phyloP scores from a whole-genome alignment of 2,113 vertebrate species.

The Hippotragus niger region DNA sequence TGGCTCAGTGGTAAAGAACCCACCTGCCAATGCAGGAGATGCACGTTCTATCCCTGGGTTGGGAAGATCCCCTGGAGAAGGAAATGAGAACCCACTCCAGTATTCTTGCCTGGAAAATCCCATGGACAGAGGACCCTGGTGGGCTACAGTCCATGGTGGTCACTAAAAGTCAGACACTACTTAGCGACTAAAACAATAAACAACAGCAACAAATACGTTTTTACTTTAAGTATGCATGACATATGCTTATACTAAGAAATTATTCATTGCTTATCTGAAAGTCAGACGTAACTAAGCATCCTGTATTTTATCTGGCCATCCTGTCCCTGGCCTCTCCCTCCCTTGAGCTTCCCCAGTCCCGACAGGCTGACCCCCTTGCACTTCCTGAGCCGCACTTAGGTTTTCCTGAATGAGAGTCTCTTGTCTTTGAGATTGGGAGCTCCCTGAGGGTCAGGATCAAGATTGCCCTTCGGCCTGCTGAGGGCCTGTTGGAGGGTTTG shows the following conservation, averaged over 20 bases:
- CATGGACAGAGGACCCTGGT: not conserved
- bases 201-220: not conserved
- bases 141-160: not conserved
- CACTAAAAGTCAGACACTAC: not conserved
- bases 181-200: not conserved
- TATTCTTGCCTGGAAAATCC: not conserved
- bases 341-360: not conserved
- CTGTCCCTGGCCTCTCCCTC: not conserved
- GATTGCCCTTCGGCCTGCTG: slow-evolving; percentile 25
- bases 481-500: not conserved
- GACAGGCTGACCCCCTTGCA: not conserved
- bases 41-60: not conserved
- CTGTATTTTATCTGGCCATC: slow-evolving; percentile 26
- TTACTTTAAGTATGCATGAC: not conserved
- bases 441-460: not conserved
- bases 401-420: slow-evolving; percentile 22
- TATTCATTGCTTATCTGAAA: slow-evolving; percentile 38
- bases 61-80: not conserved
- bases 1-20: not conserved
- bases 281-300: slow-evolving; percentile 6
- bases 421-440: slow-evolving; percentile 28
- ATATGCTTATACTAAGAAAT: not conserved
- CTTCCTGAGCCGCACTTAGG: not conserved
- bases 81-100: not conserved
- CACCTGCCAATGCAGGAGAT: not conserved